These are phyloP conservation scores for Drosophila equinoxialis DNA, from an alignment of 1,140 invertebrate genomes.

Conservation along the genomic window DNA sequence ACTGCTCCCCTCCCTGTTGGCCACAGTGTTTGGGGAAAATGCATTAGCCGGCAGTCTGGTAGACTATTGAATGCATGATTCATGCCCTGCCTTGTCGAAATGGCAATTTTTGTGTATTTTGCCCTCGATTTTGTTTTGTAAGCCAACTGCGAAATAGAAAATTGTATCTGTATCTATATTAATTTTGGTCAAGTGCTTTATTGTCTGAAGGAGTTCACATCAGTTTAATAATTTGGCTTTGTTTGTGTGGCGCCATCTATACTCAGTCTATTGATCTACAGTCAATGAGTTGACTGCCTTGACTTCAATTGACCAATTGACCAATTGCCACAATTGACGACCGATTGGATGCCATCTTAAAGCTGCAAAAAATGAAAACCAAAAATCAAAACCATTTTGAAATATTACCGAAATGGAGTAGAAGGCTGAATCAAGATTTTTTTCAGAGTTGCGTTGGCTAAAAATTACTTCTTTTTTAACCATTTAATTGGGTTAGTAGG, in stretches of 20 bases:
- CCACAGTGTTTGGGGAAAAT: constrained; percentile 1
- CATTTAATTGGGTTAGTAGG: too few species aligned
- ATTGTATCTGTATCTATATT: constrained; percentile 57
- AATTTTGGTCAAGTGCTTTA: constrained; percentile 30
- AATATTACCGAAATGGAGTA: too few species aligned
- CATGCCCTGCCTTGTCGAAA: constrained; percentile 13
- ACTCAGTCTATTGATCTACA: neutral
- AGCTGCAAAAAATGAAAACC: too few species aligned
- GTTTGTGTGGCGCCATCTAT: constrained; percentile 2
- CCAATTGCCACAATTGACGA: too few species aligned
- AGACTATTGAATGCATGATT: constrained; percentile 19
- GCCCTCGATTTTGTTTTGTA: constrained; percentile 29
- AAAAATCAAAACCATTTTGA: too few species aligned
- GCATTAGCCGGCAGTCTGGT: constrained; percentile 38
- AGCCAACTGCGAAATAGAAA: constrained; percentile 44
- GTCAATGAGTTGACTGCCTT: neutral
- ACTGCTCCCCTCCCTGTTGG: too few species aligned
- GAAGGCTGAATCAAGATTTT: too few species aligned
- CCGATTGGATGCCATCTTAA: too few species aligned
- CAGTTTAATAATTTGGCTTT: neutral
- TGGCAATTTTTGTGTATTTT: constrained; percentile 72
- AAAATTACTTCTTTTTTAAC: too few species aligned
- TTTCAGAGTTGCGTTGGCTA: too few species aligned
- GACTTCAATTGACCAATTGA: constrained; percentile 1
- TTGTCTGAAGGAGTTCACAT: neutral